phyloP scores from a whole-genome alignment of 1,140 invertebrate species.

The Delia radicum region DNA sequence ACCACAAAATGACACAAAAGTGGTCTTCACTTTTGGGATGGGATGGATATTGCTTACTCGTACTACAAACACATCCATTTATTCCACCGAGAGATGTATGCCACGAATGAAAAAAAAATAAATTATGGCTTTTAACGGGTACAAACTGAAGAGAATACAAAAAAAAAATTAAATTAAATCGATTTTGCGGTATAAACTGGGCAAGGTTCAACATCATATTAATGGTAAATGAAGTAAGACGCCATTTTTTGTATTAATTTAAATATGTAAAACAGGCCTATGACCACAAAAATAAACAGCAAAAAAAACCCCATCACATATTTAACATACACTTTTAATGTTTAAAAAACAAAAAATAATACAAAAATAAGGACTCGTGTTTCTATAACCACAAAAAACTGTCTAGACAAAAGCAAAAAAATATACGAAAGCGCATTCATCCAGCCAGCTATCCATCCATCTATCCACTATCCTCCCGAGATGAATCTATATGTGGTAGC shows the following conservation, averaged over 20 bases:
- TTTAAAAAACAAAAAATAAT: not conserved
- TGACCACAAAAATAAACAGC: not conserved
- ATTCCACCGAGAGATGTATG: not conserved
- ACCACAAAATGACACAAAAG: conserved; percentile 18
- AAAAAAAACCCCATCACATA: too few relatives aligned
- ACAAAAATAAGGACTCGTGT: conserved; percentile 1
- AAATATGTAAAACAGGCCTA: conserved; percentile 15
- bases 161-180: conserved; percentile 20
- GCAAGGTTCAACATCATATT: conserved; percentile 10
- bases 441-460: not conserved
- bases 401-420: conserved; percentile 8
- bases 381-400: conserved; percentile 21
- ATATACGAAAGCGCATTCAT: conserved; percentile 7
- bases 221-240: conserved; percentile 7
- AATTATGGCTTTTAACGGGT: not conserved
- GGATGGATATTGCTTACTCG: too few relatives aligned
- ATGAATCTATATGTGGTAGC: too few relatives aligned
- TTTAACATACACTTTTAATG: not conserved
- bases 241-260: conserved; percentile 7
- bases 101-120: not conserved
- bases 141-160: not conserved
- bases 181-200: conserved; percentile 15
- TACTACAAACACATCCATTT: not conserved
- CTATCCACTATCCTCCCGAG: not conserved
- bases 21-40: not conserved